phyloP scores from a whole-genome alignment of 2,888 invertebrate species.

The Pherbina coryleti region DNA sequence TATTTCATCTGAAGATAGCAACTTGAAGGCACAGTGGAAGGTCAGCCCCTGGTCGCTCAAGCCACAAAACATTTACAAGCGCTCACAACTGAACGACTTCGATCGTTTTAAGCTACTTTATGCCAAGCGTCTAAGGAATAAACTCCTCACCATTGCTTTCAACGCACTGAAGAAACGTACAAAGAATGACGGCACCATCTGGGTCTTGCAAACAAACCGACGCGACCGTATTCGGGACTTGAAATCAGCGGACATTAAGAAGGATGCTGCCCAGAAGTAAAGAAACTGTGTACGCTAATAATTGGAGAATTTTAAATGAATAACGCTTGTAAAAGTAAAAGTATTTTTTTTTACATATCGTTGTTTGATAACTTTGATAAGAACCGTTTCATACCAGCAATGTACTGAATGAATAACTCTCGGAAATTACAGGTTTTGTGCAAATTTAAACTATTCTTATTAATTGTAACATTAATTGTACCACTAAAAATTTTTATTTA shows the following conservation, averaged over 20 bases:
- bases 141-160: conserved; percentile 82
- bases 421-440: too few species aligned
- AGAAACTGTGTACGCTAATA: too few species aligned
- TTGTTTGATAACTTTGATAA: too few species aligned
- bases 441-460: too few species aligned
- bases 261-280: conserved; percentile 55
- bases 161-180: conserved; percentile 79
- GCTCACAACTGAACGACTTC: conserved; percentile 89
- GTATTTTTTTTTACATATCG: too few species aligned
- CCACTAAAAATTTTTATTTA: too few species aligned
- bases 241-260: conserved; percentile 68
- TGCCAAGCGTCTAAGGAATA: conserved; percentile 88
- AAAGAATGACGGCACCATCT: conserved; percentile 73
- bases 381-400: too few species aligned
- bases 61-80: conserved; percentile 87
- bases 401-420: too few species aligned
- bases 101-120: conserved; percentile 95
- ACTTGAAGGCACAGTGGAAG: conserved; percentile 90
- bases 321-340: conserved; percentile 14
- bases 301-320: conserved; percentile 15
- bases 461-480: too few species aligned
- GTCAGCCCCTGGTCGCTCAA: conserved; percentile 92
- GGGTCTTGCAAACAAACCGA: conserved; percentile 67
- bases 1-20: too few species aligned
- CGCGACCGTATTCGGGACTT: conserved; percentile 64